Conservation (phyloP, 1,140 invertebrate species). For the Heliconius himera region DNA sequence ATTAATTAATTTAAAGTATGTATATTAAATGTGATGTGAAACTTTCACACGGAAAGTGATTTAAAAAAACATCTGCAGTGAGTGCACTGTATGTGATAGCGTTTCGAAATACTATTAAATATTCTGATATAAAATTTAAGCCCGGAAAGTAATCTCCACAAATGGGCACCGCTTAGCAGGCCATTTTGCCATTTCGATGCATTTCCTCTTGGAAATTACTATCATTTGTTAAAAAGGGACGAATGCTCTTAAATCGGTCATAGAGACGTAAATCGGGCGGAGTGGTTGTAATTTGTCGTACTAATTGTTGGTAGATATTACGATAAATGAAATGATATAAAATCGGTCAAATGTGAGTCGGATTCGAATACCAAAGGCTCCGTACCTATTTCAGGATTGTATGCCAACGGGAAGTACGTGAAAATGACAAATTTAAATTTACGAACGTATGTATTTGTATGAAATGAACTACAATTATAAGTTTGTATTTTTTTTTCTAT, state of each 20-base stretch:
- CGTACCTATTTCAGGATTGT: too few relatives aligned
- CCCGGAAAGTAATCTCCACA: conserved; percentile 64
- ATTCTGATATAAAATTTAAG: conserved; percentile 65
- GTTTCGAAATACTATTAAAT: conserved; percentile 58
- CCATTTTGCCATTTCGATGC: conserved; percentile 76
- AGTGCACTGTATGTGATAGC: conserved; percentile 34
- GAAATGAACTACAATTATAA: too few relatives aligned
- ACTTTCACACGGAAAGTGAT: not conserved
- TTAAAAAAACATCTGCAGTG: conserved; percentile 29
- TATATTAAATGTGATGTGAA: not conserved
- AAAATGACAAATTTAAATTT: too few relatives aligned
- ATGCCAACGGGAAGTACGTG: too few relatives aligned
- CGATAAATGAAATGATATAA: not conserved
- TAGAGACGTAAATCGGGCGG: conserved; percentile 51
- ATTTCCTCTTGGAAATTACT: conserved; percentile 76
- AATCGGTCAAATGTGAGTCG: not conserved
- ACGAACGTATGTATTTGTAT: too few relatives aligned
- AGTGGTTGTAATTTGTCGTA: conserved; percentile 23
- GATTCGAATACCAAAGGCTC: too few relatives aligned
- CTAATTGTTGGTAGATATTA: conserved; percentile 26
- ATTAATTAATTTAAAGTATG: conserved; percentile 1
- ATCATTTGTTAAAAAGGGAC: conserved; percentile 73
- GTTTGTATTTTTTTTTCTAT: too few relatives aligned
- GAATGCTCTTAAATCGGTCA: conserved; percentile 58
- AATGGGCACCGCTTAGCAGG: conserved; percentile 73